Percentiles rank a stretch among this genome's conserved stretches.
Evolutionary conservation across 2,888 invertebrate species (phyloP).

Genomic region (Amblyteles armatorius): DNA sequence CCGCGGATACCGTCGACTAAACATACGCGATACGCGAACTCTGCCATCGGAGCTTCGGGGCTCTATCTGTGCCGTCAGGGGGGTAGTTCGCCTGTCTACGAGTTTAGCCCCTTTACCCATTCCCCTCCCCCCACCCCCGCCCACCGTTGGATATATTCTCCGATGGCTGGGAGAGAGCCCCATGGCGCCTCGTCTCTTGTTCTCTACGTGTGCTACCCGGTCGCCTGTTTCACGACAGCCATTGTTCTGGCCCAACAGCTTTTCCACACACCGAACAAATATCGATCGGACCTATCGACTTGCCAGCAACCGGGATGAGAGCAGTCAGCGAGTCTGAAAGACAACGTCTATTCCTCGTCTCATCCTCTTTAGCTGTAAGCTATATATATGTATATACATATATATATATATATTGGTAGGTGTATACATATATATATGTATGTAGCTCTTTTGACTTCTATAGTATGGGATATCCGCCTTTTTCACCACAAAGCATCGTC

Average conservation of each 20-base stretch:
- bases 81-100: constrained; percentile 50
- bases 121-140: not conserved
- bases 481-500: constrained; percentile 57
- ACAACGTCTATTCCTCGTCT: constrained; percentile 47
- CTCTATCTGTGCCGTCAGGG: constrained; percentile 42
- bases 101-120: constrained; percentile 17
- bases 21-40: constrained; percentile 13
- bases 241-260: constrained; percentile 57
- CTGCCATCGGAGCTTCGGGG: not conserved
- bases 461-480: constrained; percentile 54
- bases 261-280: constrained; percentile 63
- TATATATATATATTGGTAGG: not conserved
- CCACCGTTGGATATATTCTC: constrained; percentile 12
- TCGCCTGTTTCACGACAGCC: constrained; percentile 46
- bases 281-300: constrained; percentile 56
- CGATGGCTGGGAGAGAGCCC: not conserved
- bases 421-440: constrained; percentile 6
- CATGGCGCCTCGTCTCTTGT: constrained; percentile 31
- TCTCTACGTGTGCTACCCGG: constrained; percentile 25
- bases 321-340: constrained; percentile 29
- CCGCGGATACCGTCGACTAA: not conserved
- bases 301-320: constrained; percentile 38
- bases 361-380: not conserved
- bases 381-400: not conserved
- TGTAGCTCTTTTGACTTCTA: constrained; percentile 44